Base-by-base conservation (phyloP, 2,888 invertebrate species). In the Zhuqinia jingwanae region DNA sequence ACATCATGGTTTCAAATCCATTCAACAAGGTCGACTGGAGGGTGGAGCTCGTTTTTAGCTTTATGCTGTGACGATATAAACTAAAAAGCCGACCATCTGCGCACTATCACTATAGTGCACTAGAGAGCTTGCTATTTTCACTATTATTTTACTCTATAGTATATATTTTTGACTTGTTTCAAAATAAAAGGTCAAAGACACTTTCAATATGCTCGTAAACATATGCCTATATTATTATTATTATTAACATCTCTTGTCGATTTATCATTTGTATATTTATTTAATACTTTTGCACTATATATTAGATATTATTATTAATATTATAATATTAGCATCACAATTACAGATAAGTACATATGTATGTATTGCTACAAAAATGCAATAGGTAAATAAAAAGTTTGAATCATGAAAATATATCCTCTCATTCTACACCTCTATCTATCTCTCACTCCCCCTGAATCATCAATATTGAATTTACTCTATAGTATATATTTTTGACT, bases 21-120 rank as follows among this genome's bases (percentile, higher is more conserved):
- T 36, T 76, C 36, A 84, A 76, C 84, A 84, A 84, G 84, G 84
- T 84, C 84, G 84, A 84, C 84, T 84, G 84, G 84, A 84, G 84
- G 84, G 84, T 84, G 84, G 84, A 76, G 84, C 42, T 20, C 63
- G 68, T 56, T 76, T 82, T 76, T 56, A 56, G 36, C 56, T 53
- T n/a, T n/a, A 56, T 56, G 22, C 8, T 75, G 36, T 36, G 36
- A 36, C 36, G 3, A 8, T 36, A 8, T 6, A 6, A 36, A 6
- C 36, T 36, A 36, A 36, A 36, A 36, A n/a, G n/a, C n/a, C n/a
- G n/a, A n/a, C n/a, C n/a, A n/a, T n/a, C 36, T 8, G 36, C 3
- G 36, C 36, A 36, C 8, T 36, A 36, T 36, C 36, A 36, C 36
- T 8, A 36, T 25, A 27, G 60, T 56, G 75, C 73, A 25, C 17